Percentiles rank a stretch among this genome's conserved stretches.
Conservation (phyloP, 2,888 invertebrate genomes). For the Diogma glabrata region DNA sequence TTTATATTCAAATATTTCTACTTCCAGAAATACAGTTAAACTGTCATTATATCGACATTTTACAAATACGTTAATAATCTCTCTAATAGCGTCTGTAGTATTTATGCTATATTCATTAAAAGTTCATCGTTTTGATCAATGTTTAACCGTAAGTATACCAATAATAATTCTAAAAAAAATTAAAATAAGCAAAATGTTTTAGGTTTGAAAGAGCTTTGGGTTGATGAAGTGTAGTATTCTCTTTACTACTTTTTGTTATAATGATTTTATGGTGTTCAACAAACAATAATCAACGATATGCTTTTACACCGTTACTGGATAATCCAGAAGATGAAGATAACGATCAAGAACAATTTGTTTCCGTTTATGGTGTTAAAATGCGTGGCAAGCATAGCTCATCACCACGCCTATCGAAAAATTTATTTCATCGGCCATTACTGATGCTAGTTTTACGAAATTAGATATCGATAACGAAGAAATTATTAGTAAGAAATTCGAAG, state of each 20-base stretch:
- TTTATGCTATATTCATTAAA: conserved; percentile 91
- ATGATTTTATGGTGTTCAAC: conserved; percentile 94
- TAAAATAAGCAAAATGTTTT: conserved; percentile 24
- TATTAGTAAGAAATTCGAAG: conserved; percentile 74
- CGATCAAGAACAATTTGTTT: conserved; percentile 71
- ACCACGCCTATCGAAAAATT: conserved; percentile 65
- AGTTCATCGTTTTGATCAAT: conserved; percentile 60
- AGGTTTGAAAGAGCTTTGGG: conserved; percentile 88
- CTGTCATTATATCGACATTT: conserved; percentile 83
- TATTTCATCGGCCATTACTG: conserved; percentile 65
- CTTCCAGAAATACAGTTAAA: conserved; percentile 74
- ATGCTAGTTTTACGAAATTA: conserved; percentile 56
- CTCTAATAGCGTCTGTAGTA: conserved; percentile 77
- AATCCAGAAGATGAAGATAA: conserved; percentile 67
- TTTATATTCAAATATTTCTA: too few species aligned
- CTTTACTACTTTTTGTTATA: conserved; percentile 74
- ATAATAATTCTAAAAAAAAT: neutral
- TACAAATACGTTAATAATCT: conserved; percentile 85
- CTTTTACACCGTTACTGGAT: conserved; percentile 86
- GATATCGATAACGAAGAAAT: conserved; percentile 76
- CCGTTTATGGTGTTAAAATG: conserved; percentile 75
- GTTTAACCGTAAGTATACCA: conserved; percentile 55
- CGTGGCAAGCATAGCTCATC: conserved; percentile 42
- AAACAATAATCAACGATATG: conserved; percentile 89
- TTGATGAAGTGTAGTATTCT: conserved; percentile 86